Evolutionary conservation across 35 echinoderm and acorn worm genomes (phyloP).

Genomic region (Eucidaris tribuloides): DNA sequence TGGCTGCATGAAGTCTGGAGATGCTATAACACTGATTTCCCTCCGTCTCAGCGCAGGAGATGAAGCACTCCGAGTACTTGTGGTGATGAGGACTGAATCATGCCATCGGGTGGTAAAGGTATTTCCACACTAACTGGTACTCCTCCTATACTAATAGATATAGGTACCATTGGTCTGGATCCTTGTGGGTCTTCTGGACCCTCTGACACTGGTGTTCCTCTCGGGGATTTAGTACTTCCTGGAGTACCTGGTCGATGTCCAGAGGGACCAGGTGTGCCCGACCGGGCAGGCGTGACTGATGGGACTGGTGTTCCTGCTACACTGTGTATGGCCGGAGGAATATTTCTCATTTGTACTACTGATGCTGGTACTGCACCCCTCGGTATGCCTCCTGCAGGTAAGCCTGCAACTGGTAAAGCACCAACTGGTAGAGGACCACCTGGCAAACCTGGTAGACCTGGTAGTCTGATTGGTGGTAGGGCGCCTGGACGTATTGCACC

Average conservation of each 20-base stretch:
- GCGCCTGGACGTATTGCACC: conserved; percentile 17
- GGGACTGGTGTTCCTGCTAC: background rate
- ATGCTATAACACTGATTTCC: no score
- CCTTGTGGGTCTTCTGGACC: background rate
- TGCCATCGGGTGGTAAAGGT: conserved; percentile 16
- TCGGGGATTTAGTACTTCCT: conserved; percentile 2
- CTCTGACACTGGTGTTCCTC: background rate
- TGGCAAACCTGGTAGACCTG: background rate
- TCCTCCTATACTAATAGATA: conserved; percentile 31
- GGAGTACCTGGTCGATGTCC: conserved; percentile 6
- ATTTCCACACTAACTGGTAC: conserved; percentile 17
- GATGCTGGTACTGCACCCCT: conserved; percentile 7
- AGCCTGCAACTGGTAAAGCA: background rate
- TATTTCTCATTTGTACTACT: background rate
- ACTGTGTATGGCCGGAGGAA: no score
- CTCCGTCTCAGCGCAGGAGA: background rate
- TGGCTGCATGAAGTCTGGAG: no score
- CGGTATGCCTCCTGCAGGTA: conserved; percentile 3
- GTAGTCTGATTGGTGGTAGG: background rate
- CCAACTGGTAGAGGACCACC: background rate
- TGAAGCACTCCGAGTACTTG: background rate
- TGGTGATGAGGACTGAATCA: conserved; percentile 10
- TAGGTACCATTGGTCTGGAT: conserved; percentile 11
- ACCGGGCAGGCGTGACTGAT: background rate
- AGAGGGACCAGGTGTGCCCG: background rate